Base-by-base conservation (phyloP, 2,888 invertebrate genomes). In the Eupeodes latifasciatus region DNA sequence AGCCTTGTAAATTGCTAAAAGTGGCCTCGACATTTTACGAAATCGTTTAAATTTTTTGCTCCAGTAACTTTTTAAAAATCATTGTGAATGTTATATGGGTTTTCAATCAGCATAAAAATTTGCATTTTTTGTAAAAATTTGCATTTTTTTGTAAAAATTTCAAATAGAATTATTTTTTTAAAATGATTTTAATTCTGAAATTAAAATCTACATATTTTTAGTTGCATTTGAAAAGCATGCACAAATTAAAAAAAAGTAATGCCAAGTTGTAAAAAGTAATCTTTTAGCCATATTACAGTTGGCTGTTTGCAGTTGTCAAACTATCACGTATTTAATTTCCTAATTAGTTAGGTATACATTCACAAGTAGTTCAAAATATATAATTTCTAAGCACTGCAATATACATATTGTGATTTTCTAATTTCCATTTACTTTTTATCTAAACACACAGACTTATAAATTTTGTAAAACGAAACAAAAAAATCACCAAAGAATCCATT, bases 311-410 rank as follows among this genome's bases (percentile, higher is more conserved):
- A 0, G 12, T 47, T 1, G 7, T 5, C 44, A 1, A 44, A 10
- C 7, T 44, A 44, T 27, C 44, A 44, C 10, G 5, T 55, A 19
- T 53, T 16, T 16, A n/a, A 19, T 9, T 27, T 57, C 11, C 57
- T 12, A 6, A 5, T 57, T 57, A 10, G 2, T 10, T 3, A 5
- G 0, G 2, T 5, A 34, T 3, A 34, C 14, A n/a, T 53, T 6
- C 7, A 53, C 3, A 27, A 27, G 27, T 27, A 27, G 3, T 27
- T 3, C 3, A 27, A 27, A 27, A 27, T 27, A 27, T 59, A 34
- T 34, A 34, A 34, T 59, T 61, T 61, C 9, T n/a, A 36, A 61
- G 36, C n/a, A 11, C 47, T 61, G 61, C 61, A 36, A 61, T n/a
- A 36, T n/a, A n/a, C n/a, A n/a, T n/a, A 9, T 36, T 9, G 7